Conservation (phyloP, 2,888 invertebrate species). For the Shargacucullia verbasci region DNA sequence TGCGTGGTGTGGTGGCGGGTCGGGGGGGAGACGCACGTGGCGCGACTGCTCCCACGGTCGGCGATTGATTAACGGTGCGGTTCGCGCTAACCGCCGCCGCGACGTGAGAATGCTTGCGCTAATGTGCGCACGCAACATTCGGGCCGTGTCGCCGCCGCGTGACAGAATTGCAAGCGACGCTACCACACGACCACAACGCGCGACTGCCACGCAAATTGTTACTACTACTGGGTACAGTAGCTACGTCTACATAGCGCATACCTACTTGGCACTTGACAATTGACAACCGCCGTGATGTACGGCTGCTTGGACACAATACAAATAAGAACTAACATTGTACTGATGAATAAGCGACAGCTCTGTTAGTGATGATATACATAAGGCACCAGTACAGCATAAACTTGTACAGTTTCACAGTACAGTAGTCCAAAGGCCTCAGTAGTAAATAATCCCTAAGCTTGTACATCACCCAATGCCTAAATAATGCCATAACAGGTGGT, state of each 20-base stretch:
- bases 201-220: conserved; percentile 12
- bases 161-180: conserved; percentile 67
- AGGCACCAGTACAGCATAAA: too few species aligned
- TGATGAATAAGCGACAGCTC: too few species aligned
- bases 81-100: conserved; percentile 65
- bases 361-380: too few species aligned
- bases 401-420: too few species aligned
- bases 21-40: conserved; percentile 61
- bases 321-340: too few species aligned
- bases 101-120: conserved; percentile 73
- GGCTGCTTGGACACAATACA: not conserved
- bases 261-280: not conserved
- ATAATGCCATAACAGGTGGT: too few species aligned
- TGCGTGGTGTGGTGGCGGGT: not conserved
- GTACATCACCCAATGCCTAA: too few species aligned
- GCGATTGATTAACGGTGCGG: conserved; percentile 78
- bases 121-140: conserved; percentile 69
- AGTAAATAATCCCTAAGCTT: too few species aligned
- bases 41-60: conserved; percentile 73
- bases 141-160: conserved; percentile 70
- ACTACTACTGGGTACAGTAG: conserved; percentile 1
- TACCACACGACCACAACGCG: conserved; percentile 22
- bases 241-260: not conserved
- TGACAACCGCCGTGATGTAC: not conserved
- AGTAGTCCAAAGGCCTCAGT: too few species aligned